Conservation (phyloP, 2,113 vertebrate genomes). For the Ictalurus furcatus region DNA sequence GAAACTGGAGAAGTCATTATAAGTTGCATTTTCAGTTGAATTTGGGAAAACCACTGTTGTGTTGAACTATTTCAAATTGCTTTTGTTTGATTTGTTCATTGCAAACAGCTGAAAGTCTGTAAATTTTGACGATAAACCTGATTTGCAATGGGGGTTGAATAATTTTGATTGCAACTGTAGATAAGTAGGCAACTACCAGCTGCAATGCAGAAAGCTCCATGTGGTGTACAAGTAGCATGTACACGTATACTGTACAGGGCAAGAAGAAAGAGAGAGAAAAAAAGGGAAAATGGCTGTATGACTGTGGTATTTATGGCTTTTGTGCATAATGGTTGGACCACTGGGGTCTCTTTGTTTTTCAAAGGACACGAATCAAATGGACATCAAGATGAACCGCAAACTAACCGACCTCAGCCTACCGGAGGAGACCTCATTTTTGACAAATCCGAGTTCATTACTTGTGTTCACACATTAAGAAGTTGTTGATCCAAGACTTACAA, state of each 20-base stretch:
- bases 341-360: not conserved
- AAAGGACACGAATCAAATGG: not conserved
- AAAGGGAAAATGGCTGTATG: not conserved
- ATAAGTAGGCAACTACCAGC: not conserved
- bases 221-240: not conserved
- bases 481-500: not conserved
- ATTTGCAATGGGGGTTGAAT: too few relatives aligned
- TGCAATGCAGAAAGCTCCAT: not conserved
- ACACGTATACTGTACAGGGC: not conserved
- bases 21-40: too few relatives aligned
- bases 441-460: not conserved
- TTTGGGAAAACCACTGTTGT: too few relatives aligned
- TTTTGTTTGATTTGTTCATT: too few relatives aligned
- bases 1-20: too few relatives aligned
- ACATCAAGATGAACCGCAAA: not conserved
- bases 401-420: not conserved
- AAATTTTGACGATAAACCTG: too few relatives aligned
- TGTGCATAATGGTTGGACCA: not conserved
- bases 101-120: too few relatives aligned
- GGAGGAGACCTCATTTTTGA: not conserved
- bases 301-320: not conserved
- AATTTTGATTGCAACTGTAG: too few relatives aligned
- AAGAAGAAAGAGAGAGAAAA: too few relatives aligned
- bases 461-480: not conserved
- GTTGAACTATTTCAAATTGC: too few relatives aligned